A percentile compares a stretch with the other conserved stretches of the same genome.
These are phyloP conservation scores for Ceratina calcarata DNA, from an alignment of 1,140 invertebrate species.

Conservation along the genomic window DNA sequence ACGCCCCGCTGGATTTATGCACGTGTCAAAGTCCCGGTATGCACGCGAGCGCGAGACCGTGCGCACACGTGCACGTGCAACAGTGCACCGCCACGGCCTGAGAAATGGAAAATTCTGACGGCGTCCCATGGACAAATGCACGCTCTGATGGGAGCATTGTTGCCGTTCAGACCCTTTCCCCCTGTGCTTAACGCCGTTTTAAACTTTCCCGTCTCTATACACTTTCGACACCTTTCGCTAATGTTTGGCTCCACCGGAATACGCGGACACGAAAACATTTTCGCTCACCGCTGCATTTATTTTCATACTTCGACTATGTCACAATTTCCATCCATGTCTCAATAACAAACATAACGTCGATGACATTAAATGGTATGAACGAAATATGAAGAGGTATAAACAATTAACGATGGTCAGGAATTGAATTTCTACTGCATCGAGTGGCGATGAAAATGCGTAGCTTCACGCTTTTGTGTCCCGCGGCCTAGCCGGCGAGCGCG, in stretches of 20 bases:
- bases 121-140: conserved; percentile 35
- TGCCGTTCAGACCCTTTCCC: not conserved
- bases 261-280: not conserved
- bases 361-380: too few species aligned
- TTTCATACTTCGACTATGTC: too few species aligned
- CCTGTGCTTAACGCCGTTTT: conserved; percentile 22
- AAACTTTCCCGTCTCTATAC: not conserved
- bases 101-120: conserved; percentile 43
- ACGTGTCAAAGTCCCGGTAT: conserved; percentile 62
- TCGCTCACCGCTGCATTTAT: too few species aligned
- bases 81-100: too few species aligned
- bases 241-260: too few species aligned
- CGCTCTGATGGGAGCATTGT: conserved; percentile 41
- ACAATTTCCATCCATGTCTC: too few species aligned
- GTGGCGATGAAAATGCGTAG: conserved; percentile 1
- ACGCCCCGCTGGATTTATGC: conserved; percentile 63
- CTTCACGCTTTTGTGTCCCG: conserved; percentile 14
- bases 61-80: conserved; percentile 35
- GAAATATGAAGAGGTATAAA: too few species aligned
- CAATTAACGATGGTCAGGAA: too few species aligned
- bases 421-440: too few species aligned
- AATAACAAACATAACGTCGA: too few species aligned
- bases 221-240: too few species aligned
- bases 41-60: conserved; percentile 46
- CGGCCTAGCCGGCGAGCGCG: not conserved